These are phyloP conservation scores for Lepidocolaptes lacrymiger DNA, from an alignment of 2,797 vertebrate species.

Conservation along the genomic window DNA sequence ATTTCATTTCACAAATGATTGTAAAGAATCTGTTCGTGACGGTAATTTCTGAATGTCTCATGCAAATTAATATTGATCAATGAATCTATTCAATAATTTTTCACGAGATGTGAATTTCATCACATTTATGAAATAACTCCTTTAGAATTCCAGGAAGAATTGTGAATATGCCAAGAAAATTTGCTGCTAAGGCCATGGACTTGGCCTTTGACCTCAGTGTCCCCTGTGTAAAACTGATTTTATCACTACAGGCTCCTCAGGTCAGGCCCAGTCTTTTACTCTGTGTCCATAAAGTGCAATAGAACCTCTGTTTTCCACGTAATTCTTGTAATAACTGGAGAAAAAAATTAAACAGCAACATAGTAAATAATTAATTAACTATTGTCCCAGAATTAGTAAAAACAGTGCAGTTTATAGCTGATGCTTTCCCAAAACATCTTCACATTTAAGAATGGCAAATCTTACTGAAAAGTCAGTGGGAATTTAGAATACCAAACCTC, in stretches of 20 bases:
- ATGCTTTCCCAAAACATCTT: background rate
- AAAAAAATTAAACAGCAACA: background rate
- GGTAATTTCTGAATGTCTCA: background rate
- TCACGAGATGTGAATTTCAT: background rate
- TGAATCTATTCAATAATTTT: background rate
- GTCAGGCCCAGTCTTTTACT: background rate
- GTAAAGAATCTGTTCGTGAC: background rate
- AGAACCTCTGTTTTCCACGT: background rate
- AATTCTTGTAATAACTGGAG: background rate
- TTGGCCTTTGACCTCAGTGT: background rate
- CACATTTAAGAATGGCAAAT: background rate
- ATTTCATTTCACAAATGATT: background rate
- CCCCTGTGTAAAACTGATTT: background rate
- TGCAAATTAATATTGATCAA: background rate
- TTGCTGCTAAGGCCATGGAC: background rate
- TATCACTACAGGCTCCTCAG: background rate
- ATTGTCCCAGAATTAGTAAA: background rate
- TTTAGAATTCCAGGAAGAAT: background rate
- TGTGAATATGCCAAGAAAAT: background rate
- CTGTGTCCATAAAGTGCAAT: background rate
- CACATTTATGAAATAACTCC: background rate
- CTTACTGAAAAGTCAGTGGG: background rate
- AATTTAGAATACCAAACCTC: background rate
- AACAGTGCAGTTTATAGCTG: background rate
- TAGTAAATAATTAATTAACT: background rate